Conservation (phyloP, 2,113 vertebrate species). For the Lucifuga dentata region DNA sequence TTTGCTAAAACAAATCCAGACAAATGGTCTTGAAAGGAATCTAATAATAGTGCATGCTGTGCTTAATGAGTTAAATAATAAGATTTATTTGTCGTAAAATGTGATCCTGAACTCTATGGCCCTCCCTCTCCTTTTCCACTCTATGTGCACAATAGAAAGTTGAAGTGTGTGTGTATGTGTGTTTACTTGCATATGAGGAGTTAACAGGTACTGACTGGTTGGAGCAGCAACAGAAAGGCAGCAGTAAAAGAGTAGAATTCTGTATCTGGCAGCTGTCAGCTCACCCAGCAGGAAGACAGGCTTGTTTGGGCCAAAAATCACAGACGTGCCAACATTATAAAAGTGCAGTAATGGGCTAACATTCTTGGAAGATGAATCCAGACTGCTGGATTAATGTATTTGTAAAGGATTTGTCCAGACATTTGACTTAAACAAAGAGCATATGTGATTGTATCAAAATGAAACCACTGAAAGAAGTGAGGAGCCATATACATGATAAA, state of each 20-base stretch:
- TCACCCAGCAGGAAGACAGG: conserved; percentile 34
- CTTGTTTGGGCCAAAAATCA: conserved; percentile 47
- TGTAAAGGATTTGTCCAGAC: conserved; percentile 28
- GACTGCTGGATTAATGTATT: conserved; percentile 12
- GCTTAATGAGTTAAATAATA: too few relatives aligned
- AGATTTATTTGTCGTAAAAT: too few relatives aligned
- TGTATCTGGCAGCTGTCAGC: conserved; percentile 53
- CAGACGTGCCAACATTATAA: conserved; percentile 28
- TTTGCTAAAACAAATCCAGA: too few relatives aligned
- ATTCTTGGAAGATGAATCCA: conserved; percentile 33
- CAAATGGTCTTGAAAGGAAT: too few relatives aligned
- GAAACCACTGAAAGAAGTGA: background rate
- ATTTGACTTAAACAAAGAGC: conserved; percentile 28
- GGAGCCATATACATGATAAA: background rate
- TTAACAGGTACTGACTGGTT: conserved; percentile 30
- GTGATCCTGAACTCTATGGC: too few relatives aligned
- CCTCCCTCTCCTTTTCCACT: too few relatives aligned
- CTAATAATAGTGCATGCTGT: too few relatives aligned
- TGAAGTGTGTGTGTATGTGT: conserved; percentile 11
- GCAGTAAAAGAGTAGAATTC: conserved; percentile 33
- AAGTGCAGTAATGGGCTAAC: conserved; percentile 13
- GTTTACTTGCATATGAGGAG: conserved; percentile 12
- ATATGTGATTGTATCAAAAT: conserved; percentile 28
- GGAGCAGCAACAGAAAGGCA: conserved; percentile 15
- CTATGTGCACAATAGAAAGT: too few relatives aligned